These are phyloP conservation scores for Chloroclysta siterata DNA, from an alignment of 2,888 invertebrate genomes.

Conservation along the genomic window DNA sequence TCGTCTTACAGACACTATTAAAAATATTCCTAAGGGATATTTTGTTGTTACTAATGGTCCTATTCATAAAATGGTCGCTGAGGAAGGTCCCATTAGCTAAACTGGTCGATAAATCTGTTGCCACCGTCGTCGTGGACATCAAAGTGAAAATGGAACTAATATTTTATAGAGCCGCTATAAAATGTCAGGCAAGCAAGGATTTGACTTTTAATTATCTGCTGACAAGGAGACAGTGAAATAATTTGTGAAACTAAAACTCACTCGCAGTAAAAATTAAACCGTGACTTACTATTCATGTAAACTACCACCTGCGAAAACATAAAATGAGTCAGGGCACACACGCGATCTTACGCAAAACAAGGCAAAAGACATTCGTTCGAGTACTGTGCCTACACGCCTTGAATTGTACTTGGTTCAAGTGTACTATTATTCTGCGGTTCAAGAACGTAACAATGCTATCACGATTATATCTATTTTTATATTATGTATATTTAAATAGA, in stretches of 20 bases:
- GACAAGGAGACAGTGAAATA: slow-evolving; percentile 11
- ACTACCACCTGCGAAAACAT: slow-evolving; percentile 45
- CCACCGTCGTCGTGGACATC: neutral
- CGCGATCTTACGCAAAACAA: slow-evolving; percentile 37
- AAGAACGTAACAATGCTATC: slow-evolving; percentile 36
- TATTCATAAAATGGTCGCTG: neutral
- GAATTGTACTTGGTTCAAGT: slow-evolving; percentile 25
- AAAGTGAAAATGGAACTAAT: neutral
- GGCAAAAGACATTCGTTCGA: slow-evolving; percentile 30
- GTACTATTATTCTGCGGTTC: slow-evolving; percentile 27
- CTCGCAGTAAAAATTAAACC: slow-evolving; percentile 32
- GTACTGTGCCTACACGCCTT: slow-evolving; percentile 14
- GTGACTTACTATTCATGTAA: slow-evolving; percentile 39
- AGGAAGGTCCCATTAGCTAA: neutral
- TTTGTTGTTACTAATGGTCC: neutral
- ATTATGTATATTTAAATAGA: no score
- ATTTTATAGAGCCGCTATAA: neutral
- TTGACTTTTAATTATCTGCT: neutral
- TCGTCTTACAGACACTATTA: slow-evolving; percentile 6
- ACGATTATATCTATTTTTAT: slow-evolving; percentile 20
- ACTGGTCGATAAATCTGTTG: neutral
- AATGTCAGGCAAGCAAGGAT: neutral
- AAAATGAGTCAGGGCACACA: slow-evolving; percentile 41
- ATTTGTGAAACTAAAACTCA: slow-evolving; percentile 16
- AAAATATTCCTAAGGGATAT: neutral